These are phyloP conservation scores for Lasioglossum pauxillum DNA, from an alignment of 2,888 invertebrate species.

Conservation along the genomic window DNA sequence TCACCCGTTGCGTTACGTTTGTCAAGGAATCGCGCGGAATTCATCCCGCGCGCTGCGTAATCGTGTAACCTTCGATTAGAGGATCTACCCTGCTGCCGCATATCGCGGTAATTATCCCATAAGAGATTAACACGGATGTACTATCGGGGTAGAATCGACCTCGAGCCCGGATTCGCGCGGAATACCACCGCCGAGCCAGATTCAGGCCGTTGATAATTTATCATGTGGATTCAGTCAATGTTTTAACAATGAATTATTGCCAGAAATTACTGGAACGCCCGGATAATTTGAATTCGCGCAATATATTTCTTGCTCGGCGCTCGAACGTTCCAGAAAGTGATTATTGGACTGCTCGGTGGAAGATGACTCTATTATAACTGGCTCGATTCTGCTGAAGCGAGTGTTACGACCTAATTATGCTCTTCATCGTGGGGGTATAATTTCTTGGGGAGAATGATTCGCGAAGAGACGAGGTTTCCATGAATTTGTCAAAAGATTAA, in stretches of 20 bases:
- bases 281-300: neutral
- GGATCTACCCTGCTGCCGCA: neutral
- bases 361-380: neutral
- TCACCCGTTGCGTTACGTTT: conserved; percentile 35
- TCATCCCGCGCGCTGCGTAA: neutral
- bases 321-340: neutral
- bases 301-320: neutral
- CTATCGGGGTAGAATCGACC: conserved; percentile 3
- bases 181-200: neutral
- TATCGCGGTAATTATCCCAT: conserved; percentile 10
- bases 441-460: neutral
- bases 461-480: neutral
- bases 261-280: neutral
- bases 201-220: neutral
- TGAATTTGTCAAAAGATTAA: neutral
- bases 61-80: conserved; percentile 22
- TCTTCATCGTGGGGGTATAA: neutral
- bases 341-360: neutral
- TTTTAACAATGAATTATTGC: neutral
- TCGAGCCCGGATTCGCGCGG: conserved; percentile 2
- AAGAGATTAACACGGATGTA: neutral
- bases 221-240: conserved; percentile 11
- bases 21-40: conserved; percentile 37
- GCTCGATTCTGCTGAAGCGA: neutral
- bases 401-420: neutral